Evolutionary conservation across 1,140 invertebrate genomes (phyloP).

Genomic region (Ostrea edulis): DNA sequence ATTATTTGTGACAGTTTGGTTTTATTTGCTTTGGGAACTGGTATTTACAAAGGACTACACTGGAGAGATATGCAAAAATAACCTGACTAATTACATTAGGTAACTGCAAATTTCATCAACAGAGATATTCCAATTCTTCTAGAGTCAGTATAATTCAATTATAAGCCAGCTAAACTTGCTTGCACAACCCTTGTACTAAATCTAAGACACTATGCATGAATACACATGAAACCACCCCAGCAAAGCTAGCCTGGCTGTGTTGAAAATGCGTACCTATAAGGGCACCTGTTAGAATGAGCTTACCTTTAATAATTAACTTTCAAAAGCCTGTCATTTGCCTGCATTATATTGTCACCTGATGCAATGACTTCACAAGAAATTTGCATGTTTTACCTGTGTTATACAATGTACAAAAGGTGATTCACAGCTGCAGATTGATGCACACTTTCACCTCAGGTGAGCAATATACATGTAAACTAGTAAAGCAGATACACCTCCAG

Average conservation of each 20-base stretch:
- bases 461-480: not conserved
- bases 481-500: not conserved
- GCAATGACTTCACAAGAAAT: not conserved
- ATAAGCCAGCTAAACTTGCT: too few relatives aligned
- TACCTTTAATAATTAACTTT: not conserved
- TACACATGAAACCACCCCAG: not conserved
- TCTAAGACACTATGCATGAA: too few relatives aligned
- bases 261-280: not conserved
- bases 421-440: slow-evolving; percentile 22
- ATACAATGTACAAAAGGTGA: not conserved
- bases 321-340: not conserved
- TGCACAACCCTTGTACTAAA: too few relatives aligned
- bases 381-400: slow-evolving; percentile 6
- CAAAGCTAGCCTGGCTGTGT: not conserved
- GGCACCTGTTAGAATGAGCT: not conserved
- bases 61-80: too few relatives aligned
- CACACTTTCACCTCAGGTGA: slow-evolving; percentile 26
- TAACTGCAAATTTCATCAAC: too few relatives aligned
- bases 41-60: too few relatives aligned
- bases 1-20: not conserved
- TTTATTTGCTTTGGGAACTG: not conserved
- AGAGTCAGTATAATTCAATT: too few relatives aligned
- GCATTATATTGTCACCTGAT: not conserved
- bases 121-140: too few relatives aligned
- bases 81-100: too few relatives aligned